Evolutionary conservation across 2,888 invertebrate genomes (phyloP), one percentile per base, ranked within the genome.

Genomic region (Leptopterna dolabrata): DNA sequence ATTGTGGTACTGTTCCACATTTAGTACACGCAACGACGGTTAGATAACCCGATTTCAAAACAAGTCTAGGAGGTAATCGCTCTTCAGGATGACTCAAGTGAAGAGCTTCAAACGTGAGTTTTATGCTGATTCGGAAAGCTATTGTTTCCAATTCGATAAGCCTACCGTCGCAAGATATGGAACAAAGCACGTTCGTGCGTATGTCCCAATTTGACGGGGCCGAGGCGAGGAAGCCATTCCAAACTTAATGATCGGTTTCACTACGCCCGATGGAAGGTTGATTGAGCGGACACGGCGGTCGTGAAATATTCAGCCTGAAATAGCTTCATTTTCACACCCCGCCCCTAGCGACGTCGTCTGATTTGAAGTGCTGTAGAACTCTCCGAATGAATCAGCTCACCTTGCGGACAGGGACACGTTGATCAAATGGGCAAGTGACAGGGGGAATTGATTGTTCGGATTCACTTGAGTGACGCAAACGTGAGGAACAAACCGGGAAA

Each of bases 211-310:
- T 73, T 73, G 73, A 73, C 27, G 6, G n/a, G 19, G 11, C n/a
- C 27, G 36, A 7, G 36, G 41, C 63, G 63, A 63, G 63, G 63
- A 63, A 63, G 63, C 63, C 24, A 63, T 24, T 36, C 41, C 14
- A 30, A 30, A 73, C 36, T n/a, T 73, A 73, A 73, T 73, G 73
- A 36, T 73, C 4, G 29, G 73, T 73, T 73, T 73, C 73, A 73
- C 73, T 73, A 16, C 36, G 73, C 73, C n/a, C 36, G 30, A 73
- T 73, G 73, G 14, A 36, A 73, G 30, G 30, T 73, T 30, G 73
- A 73, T 41, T 30, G n/a, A 41, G 14, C 73, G 14, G 13, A 36
- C 29, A 14, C 29, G 71, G 11, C 71, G 13, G 14, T 36, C n/a
- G 16, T 73, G 73, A 41, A 73, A 73, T 73, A 73, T 73, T 36